Evolutionary conservation across 2,113 vertebrate species (phyloP).

Genomic region (Tympanuchus pallidicinctus): DNA sequence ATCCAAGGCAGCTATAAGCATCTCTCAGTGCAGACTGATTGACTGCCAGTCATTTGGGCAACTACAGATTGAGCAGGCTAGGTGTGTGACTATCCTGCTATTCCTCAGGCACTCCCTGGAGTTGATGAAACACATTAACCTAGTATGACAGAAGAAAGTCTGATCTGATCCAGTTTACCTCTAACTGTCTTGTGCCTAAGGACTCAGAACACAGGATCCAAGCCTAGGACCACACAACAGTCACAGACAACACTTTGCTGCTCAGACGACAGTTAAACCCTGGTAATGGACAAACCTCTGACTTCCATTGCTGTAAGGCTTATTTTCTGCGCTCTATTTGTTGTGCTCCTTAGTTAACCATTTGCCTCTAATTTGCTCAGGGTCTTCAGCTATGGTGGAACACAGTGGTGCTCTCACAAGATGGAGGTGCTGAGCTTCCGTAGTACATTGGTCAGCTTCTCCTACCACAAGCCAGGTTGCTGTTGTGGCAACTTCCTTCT

Average conservation of each 20-base stretch:
- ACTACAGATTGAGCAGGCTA: background rate
- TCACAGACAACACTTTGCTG: background rate
- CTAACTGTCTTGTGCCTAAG: background rate
- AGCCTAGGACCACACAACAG: background rate
- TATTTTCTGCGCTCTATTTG: background rate
- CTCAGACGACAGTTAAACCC: background rate
- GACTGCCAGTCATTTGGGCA: background rate
- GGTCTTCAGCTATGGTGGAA: background rate
- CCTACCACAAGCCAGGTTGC: background rate
- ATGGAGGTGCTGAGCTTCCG: background rate
- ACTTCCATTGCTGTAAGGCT: background rate
- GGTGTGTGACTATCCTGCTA: background rate
- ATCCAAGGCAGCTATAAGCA: background rate
- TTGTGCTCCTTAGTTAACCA: background rate
- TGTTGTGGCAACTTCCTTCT: background rate
- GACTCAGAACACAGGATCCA: background rate
- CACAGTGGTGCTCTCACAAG: background rate
- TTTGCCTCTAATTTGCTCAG: background rate
- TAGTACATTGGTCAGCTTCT: rapidly evolving
- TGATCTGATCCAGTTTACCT: background rate
- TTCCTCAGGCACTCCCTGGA: background rate
- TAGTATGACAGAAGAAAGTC: background rate
- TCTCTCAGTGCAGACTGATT: background rate
- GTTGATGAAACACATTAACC: background rate
- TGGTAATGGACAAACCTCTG: background rate